Evolutionary conservation across 2,113 vertebrate genomes (phyloP).

Genomic region (Amphiprion percula): DNA sequence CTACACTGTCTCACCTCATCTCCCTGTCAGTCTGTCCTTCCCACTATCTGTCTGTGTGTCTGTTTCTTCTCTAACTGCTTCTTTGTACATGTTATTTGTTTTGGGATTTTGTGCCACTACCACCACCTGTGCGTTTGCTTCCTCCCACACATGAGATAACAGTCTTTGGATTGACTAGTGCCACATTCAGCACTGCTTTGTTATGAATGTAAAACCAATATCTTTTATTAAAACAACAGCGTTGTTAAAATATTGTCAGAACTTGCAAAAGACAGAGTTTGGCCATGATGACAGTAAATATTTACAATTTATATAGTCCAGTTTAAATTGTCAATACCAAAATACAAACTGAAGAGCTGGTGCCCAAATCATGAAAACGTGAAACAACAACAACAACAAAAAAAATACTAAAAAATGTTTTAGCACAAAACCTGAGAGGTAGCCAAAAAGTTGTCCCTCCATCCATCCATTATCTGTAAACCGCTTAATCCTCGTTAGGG

Average conservation of each 20-base stretch:
- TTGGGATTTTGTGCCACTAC: conserved; percentile 36
- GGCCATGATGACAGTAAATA: no score
- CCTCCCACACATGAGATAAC: conserved; percentile 13
- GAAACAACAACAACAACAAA: no score
- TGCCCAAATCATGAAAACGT: no score
- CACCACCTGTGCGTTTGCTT: conserved; percentile 27
- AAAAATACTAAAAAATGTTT: no score
- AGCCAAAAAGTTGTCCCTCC: no score
- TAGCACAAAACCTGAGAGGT: no score
- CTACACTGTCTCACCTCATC: neutral
- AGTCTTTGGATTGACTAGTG: conserved; percentile 3
- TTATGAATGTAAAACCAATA: neutral
- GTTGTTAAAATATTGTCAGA: neutral
- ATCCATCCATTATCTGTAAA: no score
- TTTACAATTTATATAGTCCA: no score
- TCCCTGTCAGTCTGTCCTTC: conserved; percentile 29
- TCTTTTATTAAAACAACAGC: neutral
- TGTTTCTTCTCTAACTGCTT: conserved; percentile 29
- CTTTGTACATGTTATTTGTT: conserved; percentile 32
- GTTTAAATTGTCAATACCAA: no score
- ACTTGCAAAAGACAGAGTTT: no score
- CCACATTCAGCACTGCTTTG: conserved; percentile 3
- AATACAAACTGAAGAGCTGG: no score
- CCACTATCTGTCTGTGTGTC: conserved; percentile 23
- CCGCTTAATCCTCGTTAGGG: no score